Evolutionary conservation across 2,888 invertebrate genomes (phyloP).

Genomic region (Melanchra persicariae): DNA sequence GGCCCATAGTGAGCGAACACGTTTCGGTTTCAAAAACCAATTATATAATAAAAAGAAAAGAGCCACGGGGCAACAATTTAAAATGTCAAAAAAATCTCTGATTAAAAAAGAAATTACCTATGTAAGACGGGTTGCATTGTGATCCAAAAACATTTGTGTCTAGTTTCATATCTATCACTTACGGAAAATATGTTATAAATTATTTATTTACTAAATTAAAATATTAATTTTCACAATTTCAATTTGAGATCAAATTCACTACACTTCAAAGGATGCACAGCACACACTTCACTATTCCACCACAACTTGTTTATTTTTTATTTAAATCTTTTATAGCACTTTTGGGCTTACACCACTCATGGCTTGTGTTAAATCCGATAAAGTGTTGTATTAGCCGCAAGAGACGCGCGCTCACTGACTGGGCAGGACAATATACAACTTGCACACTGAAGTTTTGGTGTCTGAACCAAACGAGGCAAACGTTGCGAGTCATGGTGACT

Average conservation of each 20-base stretch:
- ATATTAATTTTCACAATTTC: conserved; percentile 27
- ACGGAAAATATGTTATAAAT: not conserved
- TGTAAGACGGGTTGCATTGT: conserved; percentile 21
- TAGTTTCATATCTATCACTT: conserved; percentile 53
- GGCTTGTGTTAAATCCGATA: conserved; percentile 6
- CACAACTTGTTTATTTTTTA: conserved; percentile 18
- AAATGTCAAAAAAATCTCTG: not conserved
- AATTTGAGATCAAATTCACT: conserved; percentile 50
- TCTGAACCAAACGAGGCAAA: conserved; percentile 32
- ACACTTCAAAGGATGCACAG: conserved; percentile 27
- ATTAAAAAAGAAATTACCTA: conserved; percentile 25
- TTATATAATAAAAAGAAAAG: not conserved
- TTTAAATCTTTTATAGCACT: not conserved
- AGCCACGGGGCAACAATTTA: not conserved
- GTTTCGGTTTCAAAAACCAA: no score
- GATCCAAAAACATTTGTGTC: conserved; percentile 31
- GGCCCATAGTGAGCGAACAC: no score
- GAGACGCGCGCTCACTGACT: conserved; percentile 47
- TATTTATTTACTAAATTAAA: conserved; percentile 14
- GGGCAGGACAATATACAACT: conserved; percentile 27
- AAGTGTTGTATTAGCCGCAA: conserved; percentile 44
- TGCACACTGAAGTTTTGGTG: conserved; percentile 36
- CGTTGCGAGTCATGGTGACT: conserved; percentile 71
- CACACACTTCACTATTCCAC: conserved; percentile 44
- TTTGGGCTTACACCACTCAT: conserved; percentile 18